A percentile compares a stretch with the other conserved stretches of the same genome.
phyloP scores from a whole-genome alignment of 64 coral and sea anemone species.

The Astreopora myriophthalma region DNA sequence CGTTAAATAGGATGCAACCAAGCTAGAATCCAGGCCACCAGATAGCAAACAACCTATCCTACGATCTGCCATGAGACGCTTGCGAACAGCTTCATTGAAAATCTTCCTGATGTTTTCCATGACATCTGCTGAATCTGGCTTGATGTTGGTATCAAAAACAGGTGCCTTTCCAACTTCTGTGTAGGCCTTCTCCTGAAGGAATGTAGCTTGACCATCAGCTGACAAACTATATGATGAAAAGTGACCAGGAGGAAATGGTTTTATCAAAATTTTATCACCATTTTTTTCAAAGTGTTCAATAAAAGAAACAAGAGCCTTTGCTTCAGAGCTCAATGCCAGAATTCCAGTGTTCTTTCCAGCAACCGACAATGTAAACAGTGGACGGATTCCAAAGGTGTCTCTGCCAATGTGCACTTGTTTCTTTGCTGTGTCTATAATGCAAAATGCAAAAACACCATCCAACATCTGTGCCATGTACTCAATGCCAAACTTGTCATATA shows the following conservation, averaged over 20 bases:
- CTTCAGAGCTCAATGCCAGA: constrained; percentile 92
- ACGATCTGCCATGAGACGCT: constrained; percentile 97
- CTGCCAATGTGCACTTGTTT: constrained; percentile 94
- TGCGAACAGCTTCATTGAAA: constrained; percentile 86
- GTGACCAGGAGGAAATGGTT: constrained; percentile 86
- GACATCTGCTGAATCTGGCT: constrained; percentile 53
- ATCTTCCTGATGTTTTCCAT: constrained; percentile 84
- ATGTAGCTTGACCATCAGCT: constrained; percentile 43
- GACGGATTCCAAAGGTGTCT: constrained; percentile 96
- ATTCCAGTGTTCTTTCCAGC: constrained; percentile 38
- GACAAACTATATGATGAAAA: constrained; percentile 78
- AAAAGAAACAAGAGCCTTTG: constrained; percentile 80
- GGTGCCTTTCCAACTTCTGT: constrained; percentile 81
- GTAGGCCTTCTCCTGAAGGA: constrained; percentile 69
- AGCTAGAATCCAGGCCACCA: constrained; percentile 96
- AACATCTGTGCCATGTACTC: constrained; percentile 96
- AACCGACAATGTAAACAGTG: constrained; percentile 82
- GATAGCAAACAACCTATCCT: constrained; percentile 97
- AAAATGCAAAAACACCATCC: constrained; percentile 98
- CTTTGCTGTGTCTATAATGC: constrained; percentile 85
- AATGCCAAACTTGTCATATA: constrained; percentile 93
- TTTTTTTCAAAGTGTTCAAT: constrained; percentile 80
- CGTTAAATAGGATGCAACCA: constrained; percentile 88
- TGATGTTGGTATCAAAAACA: constrained; percentile 82
- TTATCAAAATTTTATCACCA: constrained; percentile 70